Evolutionary conservation across 2,888 invertebrate species (phyloP).

Genomic region (Drosophila mettleri): DNA sequence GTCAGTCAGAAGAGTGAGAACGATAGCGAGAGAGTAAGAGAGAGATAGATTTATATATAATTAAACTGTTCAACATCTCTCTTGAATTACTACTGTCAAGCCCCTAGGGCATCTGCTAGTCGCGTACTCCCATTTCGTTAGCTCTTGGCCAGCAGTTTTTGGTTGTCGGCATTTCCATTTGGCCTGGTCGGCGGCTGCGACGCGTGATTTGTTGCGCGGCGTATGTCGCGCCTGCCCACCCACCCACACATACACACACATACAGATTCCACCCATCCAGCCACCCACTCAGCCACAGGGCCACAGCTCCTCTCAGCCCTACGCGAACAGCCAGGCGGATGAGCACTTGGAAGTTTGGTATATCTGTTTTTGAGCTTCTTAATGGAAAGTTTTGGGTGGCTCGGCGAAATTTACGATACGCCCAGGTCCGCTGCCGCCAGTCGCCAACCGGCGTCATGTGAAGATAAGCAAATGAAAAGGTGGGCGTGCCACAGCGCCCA

Average conservation of each 20-base stretch:
- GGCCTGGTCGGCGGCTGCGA: conserved; percentile 54
- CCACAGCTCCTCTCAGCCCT: background rate
- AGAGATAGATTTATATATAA: no score
- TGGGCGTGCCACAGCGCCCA: conserved; percentile 11
- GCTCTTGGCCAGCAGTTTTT: conserved; percentile 45
- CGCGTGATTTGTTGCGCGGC: conserved; percentile 76
- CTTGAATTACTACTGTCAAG: no score
- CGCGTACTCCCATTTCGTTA: background rate
- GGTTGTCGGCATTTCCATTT: conserved; percentile 67
- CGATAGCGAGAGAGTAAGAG: no score
- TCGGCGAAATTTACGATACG: conserved; percentile 68
- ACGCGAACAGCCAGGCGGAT: conserved; percentile 45
- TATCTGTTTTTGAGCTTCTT: conserved; percentile 80
- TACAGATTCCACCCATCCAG: background rate
- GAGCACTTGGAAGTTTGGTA: conserved; percentile 72
- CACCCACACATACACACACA: background rate
- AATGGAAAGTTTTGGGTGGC: conserved; percentile 72
- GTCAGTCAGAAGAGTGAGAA: no score
- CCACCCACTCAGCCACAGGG: background rate
- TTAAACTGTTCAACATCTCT: no score
- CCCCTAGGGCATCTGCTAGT: conserved; percentile 1
- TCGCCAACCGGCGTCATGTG: conserved; percentile 74
- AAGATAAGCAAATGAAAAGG: conserved; percentile 64
- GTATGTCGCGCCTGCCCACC: conserved; percentile 48
- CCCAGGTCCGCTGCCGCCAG: conserved; percentile 37